Evolutionary conservation across 2,888 invertebrate genomes (phyloP).

Genomic region (Tetranychus truncatus): DNA sequence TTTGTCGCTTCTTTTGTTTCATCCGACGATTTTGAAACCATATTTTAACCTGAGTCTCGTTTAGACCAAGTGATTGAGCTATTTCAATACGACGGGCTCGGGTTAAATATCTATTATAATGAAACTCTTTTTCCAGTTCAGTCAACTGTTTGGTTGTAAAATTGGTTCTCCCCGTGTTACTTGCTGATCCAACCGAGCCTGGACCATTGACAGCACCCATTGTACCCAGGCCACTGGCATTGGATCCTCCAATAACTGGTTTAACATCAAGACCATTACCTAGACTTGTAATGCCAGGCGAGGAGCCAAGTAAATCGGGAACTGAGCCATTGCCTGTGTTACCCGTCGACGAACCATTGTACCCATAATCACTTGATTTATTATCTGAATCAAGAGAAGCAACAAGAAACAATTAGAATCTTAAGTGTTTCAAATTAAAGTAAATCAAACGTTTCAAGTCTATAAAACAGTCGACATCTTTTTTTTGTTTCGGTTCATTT

Average conservation of each 20-base stretch:
- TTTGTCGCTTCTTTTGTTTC: constrained; percentile 94
- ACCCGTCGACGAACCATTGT: not conserved
- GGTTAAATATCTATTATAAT: constrained; percentile 96
- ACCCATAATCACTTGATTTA: not conserved
- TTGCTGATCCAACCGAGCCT: constrained; percentile 20
- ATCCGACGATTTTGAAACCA: constrained; percentile 97
- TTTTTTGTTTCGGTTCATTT: too few species aligned
- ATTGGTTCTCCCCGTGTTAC: constrained; percentile 71
- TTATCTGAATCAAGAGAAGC: not conserved
- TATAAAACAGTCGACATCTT: too few species aligned
- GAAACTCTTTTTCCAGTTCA: constrained; percentile 96
- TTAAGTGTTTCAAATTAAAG: too few species aligned
- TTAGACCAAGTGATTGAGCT: constrained; percentile 80
- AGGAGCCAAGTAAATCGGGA: not conserved
- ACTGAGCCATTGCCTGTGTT: not conserved
- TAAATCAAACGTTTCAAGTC: too few species aligned
- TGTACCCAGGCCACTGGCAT: constrained; percentile 2
- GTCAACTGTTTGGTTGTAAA: constrained; percentile 98
- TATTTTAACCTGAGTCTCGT: constrained; percentile 72
- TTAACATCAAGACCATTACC: not conserved
- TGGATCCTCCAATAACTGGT: not conserved
- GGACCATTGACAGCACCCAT: not conserved
- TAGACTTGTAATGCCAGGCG: not conserved
- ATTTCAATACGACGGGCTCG: constrained; percentile 91
- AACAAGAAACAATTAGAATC: too few species aligned